Percentiles rank a stretch among this genome's conserved stretches.
Conservation (phyloP, 2,888 invertebrate species). For the Melanophora roralis region DNA sequence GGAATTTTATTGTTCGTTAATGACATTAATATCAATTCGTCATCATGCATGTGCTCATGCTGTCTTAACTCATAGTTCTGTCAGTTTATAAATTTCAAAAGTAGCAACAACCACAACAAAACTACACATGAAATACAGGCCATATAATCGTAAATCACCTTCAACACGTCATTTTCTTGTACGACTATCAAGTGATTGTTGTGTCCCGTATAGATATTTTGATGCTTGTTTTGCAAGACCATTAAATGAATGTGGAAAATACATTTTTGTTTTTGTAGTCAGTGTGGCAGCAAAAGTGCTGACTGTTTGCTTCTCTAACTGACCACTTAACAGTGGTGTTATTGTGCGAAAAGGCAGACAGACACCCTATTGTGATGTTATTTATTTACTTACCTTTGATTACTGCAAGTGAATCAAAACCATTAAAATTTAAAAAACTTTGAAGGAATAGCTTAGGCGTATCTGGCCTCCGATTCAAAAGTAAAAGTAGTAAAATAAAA, state of each 20-base stretch:
- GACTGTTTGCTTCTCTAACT: slow-evolving; percentile 6
- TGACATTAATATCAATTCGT: slow-evolving; percentile 53
- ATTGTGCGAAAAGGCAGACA: not conserved
- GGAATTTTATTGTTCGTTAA: slow-evolving; percentile 52
- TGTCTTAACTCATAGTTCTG: slow-evolving; percentile 15
- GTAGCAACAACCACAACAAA: slow-evolving; percentile 40
- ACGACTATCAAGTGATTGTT: slow-evolving; percentile 2
- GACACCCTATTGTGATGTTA: not conserved
- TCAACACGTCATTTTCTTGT: slow-evolving; percentile 31
- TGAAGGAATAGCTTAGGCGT: no score
- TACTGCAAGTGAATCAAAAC: no score
- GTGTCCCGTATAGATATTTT: not conserved
- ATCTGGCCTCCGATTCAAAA: no score
- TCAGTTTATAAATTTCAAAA: slow-evolving; percentile 35
- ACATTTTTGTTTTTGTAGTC: slow-evolving; percentile 63
- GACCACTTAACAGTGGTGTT: not conserved
- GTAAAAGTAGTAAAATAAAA: no score
- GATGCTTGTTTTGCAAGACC: slow-evolving; percentile 13
- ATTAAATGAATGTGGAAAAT: not conserved
- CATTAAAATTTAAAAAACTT: no score
- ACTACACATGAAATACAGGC: slow-evolving; percentile 41
- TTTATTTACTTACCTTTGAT: no score
- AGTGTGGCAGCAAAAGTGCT: slow-evolving; percentile 38
- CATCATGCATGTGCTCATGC: slow-evolving; percentile 32
- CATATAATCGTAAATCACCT: slow-evolving; percentile 59